Percentiles rank a stretch among this genome's conserved stretches.
Conservation (phyloP, 53 echinoderm and acorn worm species). For the Patiria pectinifera region DNA sequence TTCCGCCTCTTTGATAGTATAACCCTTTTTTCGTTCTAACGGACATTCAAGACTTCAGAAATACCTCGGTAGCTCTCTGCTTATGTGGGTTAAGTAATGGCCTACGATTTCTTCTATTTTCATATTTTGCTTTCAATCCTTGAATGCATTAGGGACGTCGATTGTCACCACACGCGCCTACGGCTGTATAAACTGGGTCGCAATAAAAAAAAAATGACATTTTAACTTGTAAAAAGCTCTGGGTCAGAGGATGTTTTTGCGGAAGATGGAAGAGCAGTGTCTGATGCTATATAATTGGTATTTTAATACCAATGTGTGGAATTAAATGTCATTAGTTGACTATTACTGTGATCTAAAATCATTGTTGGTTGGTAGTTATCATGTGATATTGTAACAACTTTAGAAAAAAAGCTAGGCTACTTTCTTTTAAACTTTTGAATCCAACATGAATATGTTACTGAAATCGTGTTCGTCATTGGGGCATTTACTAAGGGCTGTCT, state of each 20-base stretch:
- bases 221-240: not conserved
- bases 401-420: no score
- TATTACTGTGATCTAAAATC: no score
- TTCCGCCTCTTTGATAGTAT: not conserved
- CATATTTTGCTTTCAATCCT: no score
- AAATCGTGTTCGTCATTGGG: no score
- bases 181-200: conserved; percentile 13
- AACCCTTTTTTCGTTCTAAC: not conserved
- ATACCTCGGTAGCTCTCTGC: not conserved
- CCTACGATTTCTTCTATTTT: not conserved
- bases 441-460: no score
- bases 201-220: not conserved
- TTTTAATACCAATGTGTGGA: no score
- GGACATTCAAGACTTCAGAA: not conserved
- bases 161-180: conserved; percentile 2
- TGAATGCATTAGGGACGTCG: not conserved
- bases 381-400: no score
- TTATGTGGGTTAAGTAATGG: conserved; percentile 48
- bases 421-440: no score
- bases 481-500: no score
- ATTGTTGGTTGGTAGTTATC: no score
- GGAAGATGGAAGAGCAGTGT: not conserved
- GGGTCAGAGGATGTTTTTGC: not conserved
- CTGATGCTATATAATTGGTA: not conserved
- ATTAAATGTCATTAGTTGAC: no score